Conservation (phyloP, 2,113 vertebrate species). For the Sinocyclocheilus maitianheensis region DNA sequence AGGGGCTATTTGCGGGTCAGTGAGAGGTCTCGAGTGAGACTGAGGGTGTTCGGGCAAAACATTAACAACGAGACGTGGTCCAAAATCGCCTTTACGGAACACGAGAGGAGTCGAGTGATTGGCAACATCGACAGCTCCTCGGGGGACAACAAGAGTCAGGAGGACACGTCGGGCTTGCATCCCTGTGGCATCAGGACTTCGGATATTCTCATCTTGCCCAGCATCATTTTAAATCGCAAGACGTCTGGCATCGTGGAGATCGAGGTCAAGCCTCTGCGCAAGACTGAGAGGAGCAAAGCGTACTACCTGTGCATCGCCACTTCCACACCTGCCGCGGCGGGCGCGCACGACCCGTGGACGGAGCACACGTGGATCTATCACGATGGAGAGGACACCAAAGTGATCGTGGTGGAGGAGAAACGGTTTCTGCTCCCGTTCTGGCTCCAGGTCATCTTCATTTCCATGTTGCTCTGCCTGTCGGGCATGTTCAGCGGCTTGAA, state of each 20-base stretch:
- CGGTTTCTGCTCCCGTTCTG: conserved; percentile 86
- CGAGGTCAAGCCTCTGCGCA: conserved; percentile 93
- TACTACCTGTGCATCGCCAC: conserved; percentile 96
- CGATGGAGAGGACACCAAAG: conserved; percentile 94
- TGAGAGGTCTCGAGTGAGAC: conserved; percentile 86
- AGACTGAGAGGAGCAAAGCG: conserved; percentile 94
- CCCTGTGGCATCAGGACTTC: conserved; percentile 96
- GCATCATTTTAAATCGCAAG: conserved; percentile 86
- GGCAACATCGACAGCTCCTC: conserved; percentile 72
- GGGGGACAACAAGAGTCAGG: conserved; percentile 73
- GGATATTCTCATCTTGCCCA: conserved; percentile 90
- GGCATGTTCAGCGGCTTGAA: conserved; percentile 99
- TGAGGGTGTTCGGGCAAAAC: conserved; percentile 92
- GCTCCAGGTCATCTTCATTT: conserved; percentile 85
- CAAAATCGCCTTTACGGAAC: conserved; percentile 92
- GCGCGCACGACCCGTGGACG: conserved; percentile 85
- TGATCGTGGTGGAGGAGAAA: conserved; percentile 97
- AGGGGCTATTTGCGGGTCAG: conserved; percentile 89
- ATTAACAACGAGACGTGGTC: conserved; percentile 97
- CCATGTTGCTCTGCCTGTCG: conserved; percentile 92
- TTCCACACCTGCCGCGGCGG: conserved; percentile 78
- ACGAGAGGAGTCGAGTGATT: conserved; percentile 77
- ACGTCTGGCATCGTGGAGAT: conserved; percentile 94
- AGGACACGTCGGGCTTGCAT: conserved; percentile 79
- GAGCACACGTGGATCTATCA: conserved; percentile 99